A percentile compares a stretch with the other conserved stretches of the same genome.
Evolutionary conservation across 1,140 invertebrate species (phyloP).

Genomic region (Plutomurus gul): DNA sequence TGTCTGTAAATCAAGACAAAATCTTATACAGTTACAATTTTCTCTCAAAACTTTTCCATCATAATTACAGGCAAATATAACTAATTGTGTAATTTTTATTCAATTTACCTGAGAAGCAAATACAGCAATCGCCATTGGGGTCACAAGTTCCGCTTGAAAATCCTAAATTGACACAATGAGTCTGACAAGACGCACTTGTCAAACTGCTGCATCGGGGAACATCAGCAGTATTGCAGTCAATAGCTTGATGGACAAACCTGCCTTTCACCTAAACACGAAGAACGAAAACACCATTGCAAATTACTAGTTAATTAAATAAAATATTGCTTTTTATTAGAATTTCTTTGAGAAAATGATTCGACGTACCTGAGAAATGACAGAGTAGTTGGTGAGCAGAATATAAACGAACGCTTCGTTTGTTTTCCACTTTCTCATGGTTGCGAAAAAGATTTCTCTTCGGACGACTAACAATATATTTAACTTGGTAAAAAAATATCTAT

Average conservation of each 20-base stretch:
- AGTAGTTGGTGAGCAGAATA: not conserved
- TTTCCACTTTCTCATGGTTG: not conserved
- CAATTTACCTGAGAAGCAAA: not conserved
- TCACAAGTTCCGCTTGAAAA: not conserved
- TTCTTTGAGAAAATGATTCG: too few species aligned
- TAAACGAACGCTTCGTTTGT: not conserved
- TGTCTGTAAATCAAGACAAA: too few species aligned
- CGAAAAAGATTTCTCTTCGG: not conserved
- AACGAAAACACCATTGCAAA: too few species aligned
- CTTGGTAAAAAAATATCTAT: not conserved
- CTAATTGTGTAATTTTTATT: too few species aligned
- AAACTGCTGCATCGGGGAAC: not conserved
- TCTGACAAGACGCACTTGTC: not conserved
- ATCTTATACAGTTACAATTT: too few species aligned
- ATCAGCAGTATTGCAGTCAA: not conserved
- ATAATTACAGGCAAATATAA: too few species aligned
- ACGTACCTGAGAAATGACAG: not conserved
- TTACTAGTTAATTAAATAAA: too few species aligned
- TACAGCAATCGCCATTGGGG: not conserved
- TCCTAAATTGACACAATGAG: not conserved
- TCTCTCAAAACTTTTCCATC: too few species aligned
- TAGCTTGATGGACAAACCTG: not conserved
- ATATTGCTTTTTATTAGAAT: too few species aligned
- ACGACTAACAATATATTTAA: not conserved
- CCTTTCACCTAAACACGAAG: not conserved